Evolutionary conservation across 2,888 invertebrate species (phyloP).

Genomic region (Strigamia transsilvanica): DNA sequence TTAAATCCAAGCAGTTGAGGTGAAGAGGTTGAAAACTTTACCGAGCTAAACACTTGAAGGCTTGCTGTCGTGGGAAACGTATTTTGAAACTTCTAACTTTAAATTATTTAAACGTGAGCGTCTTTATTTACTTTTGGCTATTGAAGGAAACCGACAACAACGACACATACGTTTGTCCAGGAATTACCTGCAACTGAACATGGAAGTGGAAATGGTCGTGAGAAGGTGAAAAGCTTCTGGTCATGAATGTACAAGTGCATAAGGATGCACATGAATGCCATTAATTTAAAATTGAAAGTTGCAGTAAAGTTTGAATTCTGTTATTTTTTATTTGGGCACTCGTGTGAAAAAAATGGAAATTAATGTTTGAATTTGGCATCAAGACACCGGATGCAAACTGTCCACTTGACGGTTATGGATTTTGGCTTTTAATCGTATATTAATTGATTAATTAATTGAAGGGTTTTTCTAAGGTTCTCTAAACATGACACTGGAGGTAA

Average conservation of each 20-base stretch:
- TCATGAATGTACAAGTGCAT: neutral
- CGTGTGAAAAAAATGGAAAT: too few relatives aligned
- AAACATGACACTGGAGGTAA: too few relatives aligned
- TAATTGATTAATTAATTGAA: too few relatives aligned
- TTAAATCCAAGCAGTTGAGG: too few relatives aligned
- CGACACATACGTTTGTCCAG: neutral
- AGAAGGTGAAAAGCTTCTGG: neutral
- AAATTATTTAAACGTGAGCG: neutral
- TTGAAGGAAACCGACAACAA: neutral
- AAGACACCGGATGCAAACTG: too few relatives aligned
- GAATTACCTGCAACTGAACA: neutral
- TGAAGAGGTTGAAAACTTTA: too few relatives aligned
- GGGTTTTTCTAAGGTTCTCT: too few relatives aligned
- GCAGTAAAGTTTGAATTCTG: too few relatives aligned
- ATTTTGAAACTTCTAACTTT: neutral
- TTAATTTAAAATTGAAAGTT: neutral
- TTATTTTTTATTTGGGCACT: too few relatives aligned
- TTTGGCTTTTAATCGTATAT: too few relatives aligned
- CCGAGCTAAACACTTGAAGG: neutral
- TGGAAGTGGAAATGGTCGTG: neutral
- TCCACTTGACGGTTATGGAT: too few relatives aligned
- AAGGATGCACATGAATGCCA: neutral
- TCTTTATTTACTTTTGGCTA: neutral
- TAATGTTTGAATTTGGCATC: too few relatives aligned
- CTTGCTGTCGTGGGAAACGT: neutral